Base-by-base conservation (phyloP, 1,140 invertebrate species). In the Brachionus rubens region DNA sequence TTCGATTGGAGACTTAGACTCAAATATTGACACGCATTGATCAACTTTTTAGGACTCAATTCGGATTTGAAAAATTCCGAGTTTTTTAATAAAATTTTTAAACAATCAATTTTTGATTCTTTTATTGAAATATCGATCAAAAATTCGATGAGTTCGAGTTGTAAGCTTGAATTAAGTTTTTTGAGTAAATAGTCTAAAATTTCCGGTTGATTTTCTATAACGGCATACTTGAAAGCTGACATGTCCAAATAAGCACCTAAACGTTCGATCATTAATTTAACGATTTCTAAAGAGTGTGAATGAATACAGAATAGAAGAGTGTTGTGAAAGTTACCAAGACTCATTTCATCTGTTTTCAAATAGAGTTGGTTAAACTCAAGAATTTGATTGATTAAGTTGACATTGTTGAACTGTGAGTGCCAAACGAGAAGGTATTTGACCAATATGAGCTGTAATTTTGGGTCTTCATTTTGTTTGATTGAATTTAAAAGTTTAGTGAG, bases 231-330 rank as follows among this genome's bases (percentile, higher is more conserved):
- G 40, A 65, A 65, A n/a, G 36, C 33, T 1, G 33, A 43, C 6
- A 65, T 19, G 16, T 65, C 59, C 19, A 65, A 28, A 24, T 14
- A 21, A 21, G 59, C 14, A 24, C 59, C 59, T 3, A 43, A 65
- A 65, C 43, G 21, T 43, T 65, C 59, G 14, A 65, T 19, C 40
- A 65, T 24, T 30, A 65, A 41, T 41, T 65, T 41, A 12, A 65
- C 59, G 19, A 65, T 65, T 26, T 65, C 36, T 21, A 65, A 12
- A 21, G 59, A 65, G 24, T 28, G 59, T 12, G 59, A 65, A 24
- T 65, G 59, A 14, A 65, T 65, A 28, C 59, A 19, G 24, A 65
- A 65, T 36, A 65, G 24, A 36, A 65, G 59, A 7, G 59, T 65
- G 19, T 65, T 65, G 24, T 41, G 59, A 19, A 65, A 43, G 12